Percentiles rank a stretch among this genome's conserved stretches.
These are phyloP conservation scores for Brenthis ino DNA, from an alignment of 2,888 invertebrate genomes.

Conservation along the genomic window DNA sequence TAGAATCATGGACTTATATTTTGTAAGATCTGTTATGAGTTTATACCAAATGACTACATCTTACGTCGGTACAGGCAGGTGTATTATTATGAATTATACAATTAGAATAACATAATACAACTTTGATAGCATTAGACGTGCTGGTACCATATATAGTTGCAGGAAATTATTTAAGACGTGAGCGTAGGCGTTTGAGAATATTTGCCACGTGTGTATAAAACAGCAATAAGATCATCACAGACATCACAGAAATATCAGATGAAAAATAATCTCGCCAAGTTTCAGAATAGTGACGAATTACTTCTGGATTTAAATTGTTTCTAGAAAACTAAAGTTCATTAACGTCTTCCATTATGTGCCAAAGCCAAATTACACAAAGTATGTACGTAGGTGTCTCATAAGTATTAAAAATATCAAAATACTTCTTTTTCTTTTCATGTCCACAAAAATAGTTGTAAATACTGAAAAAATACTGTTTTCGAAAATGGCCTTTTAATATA, in stretches of 20 bases:
- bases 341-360: conserved; percentile 68
- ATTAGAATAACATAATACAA: conserved; percentile 16
- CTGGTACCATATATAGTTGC: conserved; percentile 23
- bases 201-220: conserved; percentile 26
- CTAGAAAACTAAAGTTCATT: conserved; percentile 67
- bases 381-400: conserved; percentile 51
- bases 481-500: neutral
- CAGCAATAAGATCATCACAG: conserved; percentile 20
- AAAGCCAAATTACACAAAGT: conserved; percentile 53
- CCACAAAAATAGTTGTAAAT: neutral
- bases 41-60: too few species aligned
- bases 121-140: conserved; percentile 20
- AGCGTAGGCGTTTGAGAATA: conserved; percentile 31
- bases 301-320: conserved; percentile 49
- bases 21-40: too few species aligned
- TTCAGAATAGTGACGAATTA: conserved; percentile 40
- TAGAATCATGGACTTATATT: too few species aligned
- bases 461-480: too few species aligned
- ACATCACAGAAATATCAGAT: conserved; percentile 23
- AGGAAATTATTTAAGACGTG: conserved; percentile 27
- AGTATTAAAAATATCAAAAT: conserved; percentile 42
- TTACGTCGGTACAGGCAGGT: neutral
- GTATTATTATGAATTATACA: neutral
- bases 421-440: neutral
- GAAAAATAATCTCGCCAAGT: conserved; percentile 40